These are phyloP conservation scores for Orthosia gracilis DNA, from an alignment of 2,888 invertebrate species.

Conservation along the genomic window DNA sequence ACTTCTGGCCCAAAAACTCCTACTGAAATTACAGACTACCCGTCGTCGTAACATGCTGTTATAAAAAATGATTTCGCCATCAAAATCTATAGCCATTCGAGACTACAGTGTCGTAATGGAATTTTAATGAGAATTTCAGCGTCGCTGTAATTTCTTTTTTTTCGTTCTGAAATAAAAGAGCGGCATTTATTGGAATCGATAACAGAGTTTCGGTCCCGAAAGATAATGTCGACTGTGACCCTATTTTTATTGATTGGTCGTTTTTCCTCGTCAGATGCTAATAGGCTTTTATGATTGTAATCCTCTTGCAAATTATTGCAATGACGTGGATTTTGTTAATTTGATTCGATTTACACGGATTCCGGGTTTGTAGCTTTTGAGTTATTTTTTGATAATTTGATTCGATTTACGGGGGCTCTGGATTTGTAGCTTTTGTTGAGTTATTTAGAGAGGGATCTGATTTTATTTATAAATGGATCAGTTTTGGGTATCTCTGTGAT, in stretches of 20 bases:
- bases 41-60: slow-evolving; percentile 63
- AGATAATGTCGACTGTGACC: slow-evolving; percentile 77
- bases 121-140: slow-evolving; percentile 87
- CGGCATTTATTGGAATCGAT: slow-evolving; percentile 82
- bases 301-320: slow-evolving; percentile 57
- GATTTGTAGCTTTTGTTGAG: background rate
- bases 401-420: slow-evolving; percentile 18
- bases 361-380: background rate
- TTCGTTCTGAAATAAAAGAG: slow-evolving; percentile 78
- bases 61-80: slow-evolving; percentile 75
- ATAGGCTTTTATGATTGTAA: slow-evolving; percentile 69
- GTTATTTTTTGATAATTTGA: slow-evolving; percentile 39
- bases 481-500: background rate
- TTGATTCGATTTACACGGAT: slow-evolving; percentile 31
- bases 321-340: slow-evolving; percentile 47
- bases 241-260: slow-evolving; percentile 76
- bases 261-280: slow-evolving; percentile 64
- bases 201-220: slow-evolving; percentile 70
- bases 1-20: slow-evolving; percentile 22
- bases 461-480: slow-evolving; percentile 21
- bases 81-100: slow-evolving; percentile 78
- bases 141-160: slow-evolving; percentile 79
- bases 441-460: background rate
- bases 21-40: slow-evolving; percentile 50
- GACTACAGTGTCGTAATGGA: slow-evolving; percentile 81